phyloP scores from a whole-genome alignment of 2,797 vertebrate species.

The Anas bahamensis region DNA sequence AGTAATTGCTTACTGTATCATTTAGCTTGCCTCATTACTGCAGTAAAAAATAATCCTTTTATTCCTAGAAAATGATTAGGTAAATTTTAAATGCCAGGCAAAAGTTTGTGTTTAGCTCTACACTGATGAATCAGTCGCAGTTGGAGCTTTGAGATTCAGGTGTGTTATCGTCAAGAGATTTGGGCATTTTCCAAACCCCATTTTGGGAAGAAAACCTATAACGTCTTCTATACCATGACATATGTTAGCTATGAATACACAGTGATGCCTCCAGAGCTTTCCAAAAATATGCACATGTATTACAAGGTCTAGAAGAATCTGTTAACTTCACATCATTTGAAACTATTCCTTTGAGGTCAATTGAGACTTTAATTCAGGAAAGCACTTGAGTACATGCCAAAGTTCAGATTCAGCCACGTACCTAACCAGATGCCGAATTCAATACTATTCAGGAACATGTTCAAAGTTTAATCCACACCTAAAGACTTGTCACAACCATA shows the following conservation, averaged over 20 bases:
- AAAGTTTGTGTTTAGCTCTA: background rate
- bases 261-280: background rate
- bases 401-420: background rate
- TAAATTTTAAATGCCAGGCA: background rate
- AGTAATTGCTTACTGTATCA: background rate
- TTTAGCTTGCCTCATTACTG: background rate
- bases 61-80: background rate
- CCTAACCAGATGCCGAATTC: background rate
- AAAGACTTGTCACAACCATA: background rate
- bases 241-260: background rate
- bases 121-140: background rate
- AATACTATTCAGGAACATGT: background rate
- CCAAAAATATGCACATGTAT: background rate
- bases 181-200: background rate
- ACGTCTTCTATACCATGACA: background rate
- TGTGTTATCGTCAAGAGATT: rapidly evolving
- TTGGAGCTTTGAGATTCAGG: background rate
- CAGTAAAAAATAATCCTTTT: background rate
- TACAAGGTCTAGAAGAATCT: background rate
- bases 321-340: background rate
- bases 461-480: background rate
- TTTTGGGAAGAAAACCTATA: background rate
- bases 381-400: background rate
- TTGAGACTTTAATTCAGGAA: background rate
- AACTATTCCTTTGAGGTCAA: background rate